A percentile compares a stretch with the other conserved stretches of the same genome.
Evolutionary conservation across 2,888 invertebrate genomes (phyloP).

Genomic region (Cryptocheilus praepositus): DNA sequence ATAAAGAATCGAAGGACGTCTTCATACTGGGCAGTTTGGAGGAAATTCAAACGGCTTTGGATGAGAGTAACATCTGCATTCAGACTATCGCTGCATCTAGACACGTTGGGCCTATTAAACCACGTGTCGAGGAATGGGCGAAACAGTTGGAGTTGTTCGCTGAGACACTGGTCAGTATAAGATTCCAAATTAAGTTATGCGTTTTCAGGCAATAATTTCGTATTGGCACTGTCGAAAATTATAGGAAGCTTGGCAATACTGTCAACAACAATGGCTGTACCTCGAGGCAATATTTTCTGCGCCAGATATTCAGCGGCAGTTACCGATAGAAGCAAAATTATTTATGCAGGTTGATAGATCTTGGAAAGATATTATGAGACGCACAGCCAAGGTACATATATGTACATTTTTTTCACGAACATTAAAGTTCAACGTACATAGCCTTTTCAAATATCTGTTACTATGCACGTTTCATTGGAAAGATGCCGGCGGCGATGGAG

Average conservation of each 20-base stretch:
- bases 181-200: not conserved
- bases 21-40: constrained; percentile 90
- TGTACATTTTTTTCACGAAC: not conserved
- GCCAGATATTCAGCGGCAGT: constrained; percentile 93
- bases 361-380: constrained; percentile 92
- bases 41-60: constrained; percentile 87
- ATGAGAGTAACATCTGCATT: constrained; percentile 91
- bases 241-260: constrained; percentile 91
- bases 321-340: constrained; percentile 92
- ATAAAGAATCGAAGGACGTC: constrained; percentile 90
- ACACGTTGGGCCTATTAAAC: constrained; percentile 89
- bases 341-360: constrained; percentile 92
- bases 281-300: constrained; percentile 96
- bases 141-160: constrained; percentile 86
- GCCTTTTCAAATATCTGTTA: not conserved
- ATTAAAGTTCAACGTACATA: not conserved
- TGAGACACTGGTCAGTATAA: constrained; percentile 82
- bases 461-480: constrained; percentile 2
- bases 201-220: not conserved
- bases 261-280: constrained; percentile 96
- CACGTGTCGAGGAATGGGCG: constrained; percentile 89
- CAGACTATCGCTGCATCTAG: constrained; percentile 91
- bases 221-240: constrained; percentile 12
- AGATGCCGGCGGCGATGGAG: constrained; percentile 88
- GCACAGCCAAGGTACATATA: constrained; percentile 82